phyloP scores from a whole-genome alignment of 2,888 invertebrate species.

The Melangyna quadrimaculata region DNA sequence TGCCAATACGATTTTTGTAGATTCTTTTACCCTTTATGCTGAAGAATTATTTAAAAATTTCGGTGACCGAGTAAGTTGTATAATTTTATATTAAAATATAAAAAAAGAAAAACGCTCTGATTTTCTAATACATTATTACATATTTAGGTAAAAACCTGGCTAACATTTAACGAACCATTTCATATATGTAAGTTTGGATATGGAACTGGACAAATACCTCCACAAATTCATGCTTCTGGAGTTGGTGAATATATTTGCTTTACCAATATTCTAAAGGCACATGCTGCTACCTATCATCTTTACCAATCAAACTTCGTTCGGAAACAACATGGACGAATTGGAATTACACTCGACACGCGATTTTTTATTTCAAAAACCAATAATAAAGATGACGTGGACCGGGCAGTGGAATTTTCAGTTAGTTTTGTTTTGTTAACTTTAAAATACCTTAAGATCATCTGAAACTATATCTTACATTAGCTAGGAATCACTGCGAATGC shows the following conservation, averaged over 20 bases:
- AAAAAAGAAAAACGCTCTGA: not conserved
- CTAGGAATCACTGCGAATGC: constrained; percentile 78
- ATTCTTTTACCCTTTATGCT: constrained; percentile 82
- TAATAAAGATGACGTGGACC: constrained; percentile 70
- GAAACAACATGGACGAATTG: constrained; percentile 76
- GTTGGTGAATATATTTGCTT: constrained; percentile 82
- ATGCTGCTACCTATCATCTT: constrained; percentile 81
- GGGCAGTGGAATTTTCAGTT: constrained; percentile 75
- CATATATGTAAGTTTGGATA: constrained; percentile 81
- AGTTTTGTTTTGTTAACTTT: not conserved
- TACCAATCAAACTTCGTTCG: constrained; percentile 80
- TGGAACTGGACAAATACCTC: constrained; percentile 77
- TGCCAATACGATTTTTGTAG: constrained; percentile 79
- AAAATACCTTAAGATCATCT: not conserved
- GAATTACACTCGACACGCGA: constrained; percentile 74
- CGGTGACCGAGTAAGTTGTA: constrained; percentile 81
- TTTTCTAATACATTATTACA: not conserved
- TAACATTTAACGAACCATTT: constrained; percentile 84
- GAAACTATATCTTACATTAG: constrained; percentile 72
- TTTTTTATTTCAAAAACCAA: constrained; percentile 73
- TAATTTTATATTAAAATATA: too few species aligned
- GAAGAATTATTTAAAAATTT: constrained; percentile 80
- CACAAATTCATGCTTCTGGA: constrained; percentile 80
- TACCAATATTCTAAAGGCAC: constrained; percentile 82
- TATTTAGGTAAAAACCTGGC: constrained; percentile 81